Evolutionary conservation across 1,140 invertebrate genomes (phyloP).

Genomic region (Musca vetustissima): DNA sequence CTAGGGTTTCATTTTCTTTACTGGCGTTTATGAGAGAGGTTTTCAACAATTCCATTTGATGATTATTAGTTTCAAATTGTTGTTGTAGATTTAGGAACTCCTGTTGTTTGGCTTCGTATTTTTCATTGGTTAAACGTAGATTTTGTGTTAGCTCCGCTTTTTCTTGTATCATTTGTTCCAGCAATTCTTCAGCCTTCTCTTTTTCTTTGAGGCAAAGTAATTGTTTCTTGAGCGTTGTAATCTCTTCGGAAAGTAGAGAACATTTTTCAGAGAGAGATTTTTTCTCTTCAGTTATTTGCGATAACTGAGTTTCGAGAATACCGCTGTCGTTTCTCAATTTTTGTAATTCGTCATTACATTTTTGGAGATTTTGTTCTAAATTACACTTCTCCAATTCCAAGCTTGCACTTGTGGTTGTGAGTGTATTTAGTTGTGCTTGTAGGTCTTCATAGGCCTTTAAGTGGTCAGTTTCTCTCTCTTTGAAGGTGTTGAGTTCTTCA

Average conservation of each 20-base stretch:
- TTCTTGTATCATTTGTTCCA: slow-evolving; percentile 6
- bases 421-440: too few species aligned
- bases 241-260: neutral
- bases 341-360: neutral
- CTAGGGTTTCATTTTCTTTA: neutral
- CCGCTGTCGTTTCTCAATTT: neutral
- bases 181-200: neutral
- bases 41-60: neutral
- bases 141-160: neutral
- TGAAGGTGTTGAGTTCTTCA: too few species aligned
- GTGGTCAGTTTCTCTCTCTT: too few species aligned
- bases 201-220: slow-evolving; percentile 2
- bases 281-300: neutral
- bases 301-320: neutral
- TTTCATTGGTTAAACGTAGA: neutral
- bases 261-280: slow-evolving; percentile 8
- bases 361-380: neutral
- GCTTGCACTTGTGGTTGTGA: neutral
- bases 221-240: neutral
- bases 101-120: slow-evolving; percentile 1
- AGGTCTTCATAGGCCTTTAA: too few species aligned
- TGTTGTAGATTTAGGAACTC: neutral
- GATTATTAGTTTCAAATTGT: neutral
- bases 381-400: neutral
- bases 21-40: neutral